Conservation (phyloP, 1,140 invertebrate genomes). For the Littorina saxatilis region DNA sequence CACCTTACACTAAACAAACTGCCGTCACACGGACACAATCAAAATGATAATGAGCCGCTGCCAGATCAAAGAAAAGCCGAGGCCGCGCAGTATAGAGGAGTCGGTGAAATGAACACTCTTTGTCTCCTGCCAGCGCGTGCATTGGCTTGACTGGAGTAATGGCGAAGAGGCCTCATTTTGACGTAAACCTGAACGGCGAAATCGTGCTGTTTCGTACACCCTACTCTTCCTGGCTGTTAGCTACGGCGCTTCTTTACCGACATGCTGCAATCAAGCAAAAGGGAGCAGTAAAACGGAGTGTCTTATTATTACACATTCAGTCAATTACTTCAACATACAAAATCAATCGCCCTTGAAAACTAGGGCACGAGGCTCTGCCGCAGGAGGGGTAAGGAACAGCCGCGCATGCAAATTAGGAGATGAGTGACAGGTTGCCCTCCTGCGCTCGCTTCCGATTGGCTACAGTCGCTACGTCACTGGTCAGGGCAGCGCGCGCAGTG, state of each 20-base stretch:
- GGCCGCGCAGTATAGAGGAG: not conserved
- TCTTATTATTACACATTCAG: not conserved
- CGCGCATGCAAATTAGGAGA: slow-evolving; percentile 24
- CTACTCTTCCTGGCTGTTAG: too few relatives aligned
- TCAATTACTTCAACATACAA: slow-evolving; percentile 13
- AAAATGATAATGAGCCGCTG: not conserved
- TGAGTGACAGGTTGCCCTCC: slow-evolving; percentile 23
- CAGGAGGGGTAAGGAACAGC: slow-evolving; percentile 18
- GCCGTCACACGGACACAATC: slow-evolving; percentile 8
- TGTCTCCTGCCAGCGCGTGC: slow-evolving; percentile 3
- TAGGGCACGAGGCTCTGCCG: not conserved
- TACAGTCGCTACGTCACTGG: slow-evolving; percentile 13
- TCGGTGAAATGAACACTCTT: not conserved
- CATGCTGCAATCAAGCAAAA: too few relatives aligned
- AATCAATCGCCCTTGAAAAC: slow-evolving; percentile 15
- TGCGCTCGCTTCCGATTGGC: slow-evolving; percentile 19
- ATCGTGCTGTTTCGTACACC: too few relatives aligned
- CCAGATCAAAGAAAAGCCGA: slow-evolving; percentile 3
- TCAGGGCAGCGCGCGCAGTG: slow-evolving; percentile 9
- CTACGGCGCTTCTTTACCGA: too few relatives aligned
- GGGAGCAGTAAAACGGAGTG: not conserved
- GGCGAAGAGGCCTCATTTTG: not conserved
- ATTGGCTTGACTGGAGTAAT: too few relatives aligned
- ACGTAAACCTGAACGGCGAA: too few relatives aligned
- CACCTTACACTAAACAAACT: not conserved